A percentile compares a stretch with the other conserved stretches of the same genome.
These are phyloP conservation scores for Leptinotarsa texana DNA, from an alignment of 1,140 invertebrate species.

Conservation along the genomic window DNA sequence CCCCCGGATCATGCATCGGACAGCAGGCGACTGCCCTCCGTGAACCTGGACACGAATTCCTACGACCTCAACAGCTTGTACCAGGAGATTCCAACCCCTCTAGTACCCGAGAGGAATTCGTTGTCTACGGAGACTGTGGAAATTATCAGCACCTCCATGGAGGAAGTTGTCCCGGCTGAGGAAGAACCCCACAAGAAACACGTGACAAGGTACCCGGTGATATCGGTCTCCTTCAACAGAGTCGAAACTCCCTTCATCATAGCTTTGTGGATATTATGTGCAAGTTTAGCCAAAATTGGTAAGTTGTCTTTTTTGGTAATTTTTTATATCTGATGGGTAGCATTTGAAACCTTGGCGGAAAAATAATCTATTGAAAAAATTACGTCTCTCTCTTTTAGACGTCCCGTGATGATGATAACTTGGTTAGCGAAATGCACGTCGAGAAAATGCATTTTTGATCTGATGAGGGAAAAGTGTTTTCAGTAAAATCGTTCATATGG, in stretches of 20 bases:
- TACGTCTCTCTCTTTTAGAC: too few relatives aligned
- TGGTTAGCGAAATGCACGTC: background rate
- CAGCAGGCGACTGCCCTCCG: slow-evolving; percentile 32
- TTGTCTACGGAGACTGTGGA: slow-evolving; percentile 32
- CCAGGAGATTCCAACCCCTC: slow-evolving; percentile 33
- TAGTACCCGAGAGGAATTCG: slow-evolving; percentile 38
- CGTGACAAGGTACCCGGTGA: slow-evolving; percentile 69
- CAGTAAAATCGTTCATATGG: background rate
- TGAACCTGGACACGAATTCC: slow-evolving; percentile 33
- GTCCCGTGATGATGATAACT: background rate
- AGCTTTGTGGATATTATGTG: slow-evolving; percentile 92
- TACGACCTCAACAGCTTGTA: slow-evolving; percentile 38
- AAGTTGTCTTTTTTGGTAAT: slow-evolving; percentile 54
- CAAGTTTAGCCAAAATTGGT: slow-evolving; percentile 95
- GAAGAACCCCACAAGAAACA: slow-evolving; percentile 36
- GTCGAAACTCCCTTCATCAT: slow-evolving; percentile 93
- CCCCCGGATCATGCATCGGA: slow-evolving; percentile 46
- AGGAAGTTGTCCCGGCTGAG: background rate
- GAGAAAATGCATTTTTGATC: too few relatives aligned
- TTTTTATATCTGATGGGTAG: background rate
- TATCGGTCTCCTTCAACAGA: slow-evolving; percentile 81
- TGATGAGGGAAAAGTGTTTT: too few relatives aligned
- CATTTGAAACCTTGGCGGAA: background rate
- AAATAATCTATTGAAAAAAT: background rate
- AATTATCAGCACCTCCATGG: slow-evolving; percentile 14